These are phyloP conservation scores for Calcarius lapponicus DNA, from an alignment of 2,797 vertebrate genomes.

Conservation along the genomic window DNA sequence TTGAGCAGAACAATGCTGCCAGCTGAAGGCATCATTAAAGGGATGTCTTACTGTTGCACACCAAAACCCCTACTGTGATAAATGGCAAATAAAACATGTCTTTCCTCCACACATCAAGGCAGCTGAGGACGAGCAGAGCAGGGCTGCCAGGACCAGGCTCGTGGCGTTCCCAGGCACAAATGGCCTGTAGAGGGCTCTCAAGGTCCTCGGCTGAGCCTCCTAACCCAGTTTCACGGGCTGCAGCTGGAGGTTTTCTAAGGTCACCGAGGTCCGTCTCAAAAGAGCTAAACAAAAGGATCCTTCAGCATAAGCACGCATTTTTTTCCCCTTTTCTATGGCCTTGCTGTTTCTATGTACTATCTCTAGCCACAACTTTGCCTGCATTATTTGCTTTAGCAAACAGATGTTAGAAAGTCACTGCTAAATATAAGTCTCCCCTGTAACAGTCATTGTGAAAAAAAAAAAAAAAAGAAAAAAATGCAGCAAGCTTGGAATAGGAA, in stretches of 20 bases:
- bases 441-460: neutral
- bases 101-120: conserved; percentile 39
- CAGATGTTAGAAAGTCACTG: conserved; percentile 27
- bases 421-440: neutral
- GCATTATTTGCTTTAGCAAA: conserved; percentile 41
- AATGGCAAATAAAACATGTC: conserved; percentile 53
- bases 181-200: conserved; percentile 82
- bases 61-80: conserved; percentile 44
- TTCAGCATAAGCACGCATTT: conserved; percentile 54
- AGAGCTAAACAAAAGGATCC: conserved; percentile 67
- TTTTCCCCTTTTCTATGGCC: neutral
- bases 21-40: conserved; percentile 58
- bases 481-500: neutral
- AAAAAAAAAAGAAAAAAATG: neutral
- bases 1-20: conserved; percentile 37
- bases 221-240: conserved; percentile 71
- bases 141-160: neutral
- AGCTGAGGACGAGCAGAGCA: neutral
- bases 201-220: conserved; percentile 55
- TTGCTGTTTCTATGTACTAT: conserved; percentile 45
- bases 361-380: conserved; percentile 40
- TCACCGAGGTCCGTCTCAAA: conserved; percentile 84
- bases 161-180: neutral
- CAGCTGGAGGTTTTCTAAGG: conserved; percentile 85
- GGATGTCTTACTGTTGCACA: conserved; percentile 14